Conservation (phyloP, 1,140 invertebrate genomes). For the Nasonia longicornis region DNA sequence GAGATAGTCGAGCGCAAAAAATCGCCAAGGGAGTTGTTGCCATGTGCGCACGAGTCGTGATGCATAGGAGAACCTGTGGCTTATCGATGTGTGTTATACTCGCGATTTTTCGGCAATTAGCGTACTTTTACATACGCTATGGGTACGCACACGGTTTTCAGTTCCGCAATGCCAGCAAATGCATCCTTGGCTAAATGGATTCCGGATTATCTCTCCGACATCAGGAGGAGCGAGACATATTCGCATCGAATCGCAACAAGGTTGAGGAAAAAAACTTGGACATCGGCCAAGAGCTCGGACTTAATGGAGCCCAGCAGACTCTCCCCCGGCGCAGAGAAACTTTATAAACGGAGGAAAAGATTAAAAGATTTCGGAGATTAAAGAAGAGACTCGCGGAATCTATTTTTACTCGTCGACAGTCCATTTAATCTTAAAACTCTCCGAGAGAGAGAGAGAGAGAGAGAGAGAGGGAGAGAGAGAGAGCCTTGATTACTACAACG, state of each 20-base stretch:
- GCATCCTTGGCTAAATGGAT: not conserved
- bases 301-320: not conserved
- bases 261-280: not conserved
- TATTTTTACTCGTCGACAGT: not conserved
- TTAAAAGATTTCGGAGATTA: constrained; percentile 1
- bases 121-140: not conserved
- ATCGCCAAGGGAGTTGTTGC: not conserved
- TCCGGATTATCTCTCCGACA: not conserved
- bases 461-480: too few relatives aligned
- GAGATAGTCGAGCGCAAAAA: not conserved
- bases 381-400: not conserved
- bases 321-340: not conserved
- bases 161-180: not conserved
- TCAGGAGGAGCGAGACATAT: not conserved
- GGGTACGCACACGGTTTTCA: too few relatives aligned
- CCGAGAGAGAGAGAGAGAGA: not conserved
- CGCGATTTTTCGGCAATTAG: not conserved
- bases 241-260: not conserved
- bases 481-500: not conserved
- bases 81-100: not conserved
- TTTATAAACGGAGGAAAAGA: constrained; percentile 1
- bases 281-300: not conserved
- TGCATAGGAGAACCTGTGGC: not conserved
- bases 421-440: not conserved
- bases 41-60: not conserved